These are phyloP conservation scores for Pectinophora gossypiella DNA, from an alignment of 1,140 invertebrate genomes.

Conservation along the genomic window DNA sequence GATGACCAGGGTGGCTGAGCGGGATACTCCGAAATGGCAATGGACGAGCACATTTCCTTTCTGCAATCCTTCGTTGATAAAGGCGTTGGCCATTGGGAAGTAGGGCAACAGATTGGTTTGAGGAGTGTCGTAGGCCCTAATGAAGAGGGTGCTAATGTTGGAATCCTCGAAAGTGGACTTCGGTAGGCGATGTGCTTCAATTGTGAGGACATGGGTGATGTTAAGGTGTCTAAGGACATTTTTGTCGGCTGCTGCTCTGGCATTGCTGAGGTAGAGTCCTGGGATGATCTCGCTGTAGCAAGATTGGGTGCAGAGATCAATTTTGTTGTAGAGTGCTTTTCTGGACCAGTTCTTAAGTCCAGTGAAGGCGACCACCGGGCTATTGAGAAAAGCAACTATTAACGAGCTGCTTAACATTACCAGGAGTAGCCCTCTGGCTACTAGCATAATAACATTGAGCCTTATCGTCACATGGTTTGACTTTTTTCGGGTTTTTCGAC, in stretches of 20 bases:
- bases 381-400: constrained; percentile 50
- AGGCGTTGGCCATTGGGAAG: constrained; percentile 66
- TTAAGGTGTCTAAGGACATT: constrained; percentile 51
- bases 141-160: constrained; percentile 57
- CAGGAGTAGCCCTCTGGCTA: constrained; percentile 11
- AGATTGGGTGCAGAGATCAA: constrained; percentile 60
- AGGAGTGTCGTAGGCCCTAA: constrained; percentile 64
- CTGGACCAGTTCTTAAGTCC: constrained; percentile 51
- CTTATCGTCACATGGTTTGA: not conserved
- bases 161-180: constrained; percentile 46
- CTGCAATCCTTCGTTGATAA: constrained; percentile 57
- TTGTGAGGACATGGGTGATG: constrained; percentile 65
- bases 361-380: constrained; percentile 42
- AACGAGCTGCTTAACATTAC: constrained; percentile 61
- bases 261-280: constrained; percentile 64
- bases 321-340: constrained; percentile 42
- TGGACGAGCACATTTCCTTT: constrained; percentile 89
- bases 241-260: constrained; percentile 48
- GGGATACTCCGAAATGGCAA: constrained; percentile 96
- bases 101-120: constrained; percentile 59
- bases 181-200: constrained; percentile 52
- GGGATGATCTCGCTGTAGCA: constrained; percentile 62
- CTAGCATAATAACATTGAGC: not conserved
- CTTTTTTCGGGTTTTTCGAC: not conserved
- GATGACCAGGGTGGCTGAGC: constrained; percentile 95